Evolutionary conservation across 2,113 vertebrate genomes (phyloP), one percentile per base, ranked within the genome.

Genomic region (Pseudorectes ferrugineus): DNA sequence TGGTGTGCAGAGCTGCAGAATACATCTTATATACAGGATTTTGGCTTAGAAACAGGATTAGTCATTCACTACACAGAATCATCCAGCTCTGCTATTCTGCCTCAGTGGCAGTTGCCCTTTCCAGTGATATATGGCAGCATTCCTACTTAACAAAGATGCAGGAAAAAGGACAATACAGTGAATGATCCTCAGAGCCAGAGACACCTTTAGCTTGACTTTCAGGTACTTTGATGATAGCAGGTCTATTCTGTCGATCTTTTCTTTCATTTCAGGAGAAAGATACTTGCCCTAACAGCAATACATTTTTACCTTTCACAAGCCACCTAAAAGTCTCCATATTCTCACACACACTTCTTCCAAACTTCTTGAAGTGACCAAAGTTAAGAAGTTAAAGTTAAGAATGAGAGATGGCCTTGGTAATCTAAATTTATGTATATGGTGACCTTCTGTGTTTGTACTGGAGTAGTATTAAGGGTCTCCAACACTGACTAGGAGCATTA

Each of bases 31-130:
- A 55, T 92, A 78, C 55, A 70, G 59, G 51, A 73, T 40, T 45
- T 65, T 82, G 65, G 43, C 58, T 86, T 43, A 38, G 88, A 42
- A 91, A 84, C 43, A 65, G 35, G 58, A 68, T 80, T 75, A 91
- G 85, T 67, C 78, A 92, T 89, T 94, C 85, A 43, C 68, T 63
- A 65, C 59, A 62, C 46, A 65, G 66, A 82, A 49, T 29, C 80
- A 55, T 25, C 49, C 6, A 9, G 67, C 78, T 82, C 55, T 24
- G 31, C 82, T 71, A 6, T 59, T 79, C 72, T 77, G 91, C 91
- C 81, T 91, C 61, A 33, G 76, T 38, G 6, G 76, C 85, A 88
- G 80, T 16, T 94, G 83, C 89, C 89, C 96, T 95, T 96, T 93
- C 55, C 77, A 78, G 13, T 81, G 90, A 95, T 78, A 36, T 12